A percentile compares a stretch with the other conserved stretches of the same genome.
phyloP scores from a whole-genome alignment of 2,888 invertebrate species.

The Napeogenes inachia region DNA sequence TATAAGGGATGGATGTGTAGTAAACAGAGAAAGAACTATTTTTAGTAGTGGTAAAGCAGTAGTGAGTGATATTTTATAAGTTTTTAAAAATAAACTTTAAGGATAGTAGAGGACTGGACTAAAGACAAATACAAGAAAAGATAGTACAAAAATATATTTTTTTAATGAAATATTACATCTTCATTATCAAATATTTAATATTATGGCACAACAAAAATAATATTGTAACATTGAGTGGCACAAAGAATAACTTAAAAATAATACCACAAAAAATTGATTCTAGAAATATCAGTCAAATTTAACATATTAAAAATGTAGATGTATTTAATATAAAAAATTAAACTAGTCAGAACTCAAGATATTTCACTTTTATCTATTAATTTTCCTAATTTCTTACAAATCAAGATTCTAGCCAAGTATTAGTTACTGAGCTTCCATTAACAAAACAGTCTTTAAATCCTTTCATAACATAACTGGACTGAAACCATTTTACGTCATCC shows the following conservation, averaged over 20 bases:
- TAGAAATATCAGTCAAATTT: slow-evolving; percentile 18
- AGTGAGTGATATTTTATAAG: slow-evolving; percentile 36
- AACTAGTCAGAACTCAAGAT: slow-evolving; percentile 17
- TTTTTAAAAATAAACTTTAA: not conserved
- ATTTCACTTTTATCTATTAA: slow-evolving; percentile 7
- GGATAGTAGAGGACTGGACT: not conserved
- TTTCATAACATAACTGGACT: slow-evolving; percentile 74
- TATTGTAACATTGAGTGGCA: not conserved
- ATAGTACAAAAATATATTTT: not conserved
- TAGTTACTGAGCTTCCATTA: slow-evolving; percentile 74
- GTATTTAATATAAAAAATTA: slow-evolving; percentile 14
- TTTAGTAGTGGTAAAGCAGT: slow-evolving; percentile 50
- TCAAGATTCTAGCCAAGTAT: slow-evolving; percentile 62
- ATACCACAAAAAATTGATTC: slow-evolving; percentile 6
- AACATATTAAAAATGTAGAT: slow-evolving; percentile 1
- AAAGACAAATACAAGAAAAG: too few species aligned
- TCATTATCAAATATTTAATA: not conserved
- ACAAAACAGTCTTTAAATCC: slow-evolving; percentile 78
- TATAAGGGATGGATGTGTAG: slow-evolving; percentile 79
- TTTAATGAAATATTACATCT: not conserved
- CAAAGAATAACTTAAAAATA: slow-evolving; percentile 3
- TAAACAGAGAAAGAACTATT: slow-evolving; percentile 55
- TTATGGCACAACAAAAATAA: slow-evolving; percentile 10
- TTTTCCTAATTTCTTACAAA: slow-evolving; percentile 10
- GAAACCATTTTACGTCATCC: slow-evolving; percentile 66